Conservation (phyloP, 2,888 invertebrate species). For the Cosmopolites sordidus region DNA sequence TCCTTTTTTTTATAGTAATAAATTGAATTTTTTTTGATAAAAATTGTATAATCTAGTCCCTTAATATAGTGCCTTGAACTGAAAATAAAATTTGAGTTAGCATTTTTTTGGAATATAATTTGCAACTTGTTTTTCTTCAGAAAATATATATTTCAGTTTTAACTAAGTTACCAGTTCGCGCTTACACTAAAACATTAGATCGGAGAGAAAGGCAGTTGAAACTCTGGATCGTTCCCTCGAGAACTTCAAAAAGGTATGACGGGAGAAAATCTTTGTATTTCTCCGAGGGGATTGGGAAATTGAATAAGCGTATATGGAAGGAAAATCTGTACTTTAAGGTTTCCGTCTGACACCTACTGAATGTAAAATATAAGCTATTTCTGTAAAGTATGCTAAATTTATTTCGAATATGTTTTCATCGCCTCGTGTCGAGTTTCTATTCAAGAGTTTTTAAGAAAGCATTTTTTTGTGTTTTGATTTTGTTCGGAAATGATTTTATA, state of each 20-base stretch:
- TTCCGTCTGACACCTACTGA: constrained; percentile 14
- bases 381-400: constrained; percentile 1
- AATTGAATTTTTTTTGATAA: too few relatives aligned
- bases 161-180: too few relatives aligned
- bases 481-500: neutral
- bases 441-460: neutral
- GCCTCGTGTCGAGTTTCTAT: neutral
- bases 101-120: too few relatives aligned
- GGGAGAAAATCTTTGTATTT: constrained; percentile 31
- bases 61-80: too few relatives aligned
- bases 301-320: constrained; percentile 21
- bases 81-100: too few relatives aligned
- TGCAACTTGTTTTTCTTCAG: too few relatives aligned
- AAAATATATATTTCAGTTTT: neutral
- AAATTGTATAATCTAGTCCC: too few relatives aligned
- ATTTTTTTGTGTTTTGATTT: neutral
- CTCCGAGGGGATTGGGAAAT: constrained; percentile 29
- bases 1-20: too few relatives aligned
- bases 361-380: constrained; percentile 8
- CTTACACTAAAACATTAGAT: constrained; percentile 11
- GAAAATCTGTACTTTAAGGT: constrained; percentile 24
- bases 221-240: constrained; percentile 38
- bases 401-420: neutral
- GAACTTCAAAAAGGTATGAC: constrained; percentile 32
- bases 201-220: constrained; percentile 29